Conservation (phyloP, 1,140 invertebrate species). For the Arion vulgaris region DNA sequence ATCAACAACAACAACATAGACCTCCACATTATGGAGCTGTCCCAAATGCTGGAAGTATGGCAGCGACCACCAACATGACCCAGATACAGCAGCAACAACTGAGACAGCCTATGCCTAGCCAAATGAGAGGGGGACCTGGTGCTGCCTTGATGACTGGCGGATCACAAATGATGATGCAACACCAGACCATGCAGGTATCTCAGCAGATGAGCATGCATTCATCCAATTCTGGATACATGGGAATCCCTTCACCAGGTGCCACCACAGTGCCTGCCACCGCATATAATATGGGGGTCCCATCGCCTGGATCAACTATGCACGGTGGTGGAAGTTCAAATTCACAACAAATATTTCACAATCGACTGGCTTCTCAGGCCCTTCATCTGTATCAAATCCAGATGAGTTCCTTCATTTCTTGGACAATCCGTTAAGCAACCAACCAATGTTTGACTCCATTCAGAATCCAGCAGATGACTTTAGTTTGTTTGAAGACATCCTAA, state of each 20-base stretch:
- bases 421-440: conserved; percentile 53
- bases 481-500: conserved; percentile 61
- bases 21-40: conserved; percentile 29
- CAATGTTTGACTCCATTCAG: conserved; percentile 61
- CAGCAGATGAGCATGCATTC: conserved; percentile 50
- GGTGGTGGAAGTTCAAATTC: conserved; percentile 34
- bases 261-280: neutral
- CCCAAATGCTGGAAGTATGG: conserved; percentile 45
- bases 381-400: conserved; percentile 51
- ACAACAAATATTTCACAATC: conserved; percentile 22
- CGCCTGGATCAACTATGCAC: conserved; percentile 17
- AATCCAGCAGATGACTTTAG: conserved; percentile 50
- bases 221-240: conserved; percentile 28
- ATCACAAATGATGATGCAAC: conserved; percentile 62
- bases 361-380: conserved; percentile 27
- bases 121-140: conserved; percentile 11
- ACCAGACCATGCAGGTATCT: conserved; percentile 64
- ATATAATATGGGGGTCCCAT: conserved; percentile 13
- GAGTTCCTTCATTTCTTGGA: conserved; percentile 66
- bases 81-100: conserved; percentile 48
- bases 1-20: conserved; percentile 34
- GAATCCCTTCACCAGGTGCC: conserved; percentile 39
- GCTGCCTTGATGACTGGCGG: conserved; percentile 50
- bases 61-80: conserved; percentile 18
- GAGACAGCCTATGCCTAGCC: conserved; percentile 44